Evolutionary conservation across 2,113 vertebrate species (phyloP).

Genomic region (Dicaeum eximium): DNA sequence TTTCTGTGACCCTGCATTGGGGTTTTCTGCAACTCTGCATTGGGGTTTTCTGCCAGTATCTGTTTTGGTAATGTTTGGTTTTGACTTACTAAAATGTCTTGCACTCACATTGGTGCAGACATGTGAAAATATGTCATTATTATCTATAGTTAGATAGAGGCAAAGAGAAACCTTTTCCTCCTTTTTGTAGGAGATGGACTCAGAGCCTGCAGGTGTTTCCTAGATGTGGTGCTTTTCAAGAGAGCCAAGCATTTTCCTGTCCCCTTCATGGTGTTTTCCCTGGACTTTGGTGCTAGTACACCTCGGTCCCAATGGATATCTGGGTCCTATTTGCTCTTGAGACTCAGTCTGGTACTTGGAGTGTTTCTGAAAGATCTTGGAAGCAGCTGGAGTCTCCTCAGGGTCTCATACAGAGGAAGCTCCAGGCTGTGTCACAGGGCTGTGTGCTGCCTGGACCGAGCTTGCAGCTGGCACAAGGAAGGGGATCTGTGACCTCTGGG

Average conservation of each 20-base stretch:
- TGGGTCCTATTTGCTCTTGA: neutral
- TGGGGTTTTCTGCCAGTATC: neutral
- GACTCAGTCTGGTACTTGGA: neutral
- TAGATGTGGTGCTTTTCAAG: neutral
- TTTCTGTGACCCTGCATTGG: neutral
- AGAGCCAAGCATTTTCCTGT: neutral
- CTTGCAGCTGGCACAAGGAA: too few species aligned
- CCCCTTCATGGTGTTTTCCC: neutral
- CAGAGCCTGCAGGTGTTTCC: neutral
- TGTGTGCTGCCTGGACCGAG: rapidly evolving
- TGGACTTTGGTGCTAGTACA: neutral
- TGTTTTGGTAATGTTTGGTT: neutral
- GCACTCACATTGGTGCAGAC: neutral
- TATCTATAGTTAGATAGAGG: neutral
- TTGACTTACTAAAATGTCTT: neutral
- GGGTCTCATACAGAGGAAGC: neutral
- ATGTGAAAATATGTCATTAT: neutral
- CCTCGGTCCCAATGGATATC: neutral
- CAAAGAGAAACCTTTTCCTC: neutral
- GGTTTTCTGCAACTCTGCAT: neutral
- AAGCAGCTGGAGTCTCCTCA: neutral
- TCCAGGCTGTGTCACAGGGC: neutral
- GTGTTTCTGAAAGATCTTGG: neutral
- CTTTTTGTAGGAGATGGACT: neutral
- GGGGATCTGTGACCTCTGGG: neutral